Conservation (phyloP, 1,140 invertebrate species). For the Trichonephila inaurata region DNA sequence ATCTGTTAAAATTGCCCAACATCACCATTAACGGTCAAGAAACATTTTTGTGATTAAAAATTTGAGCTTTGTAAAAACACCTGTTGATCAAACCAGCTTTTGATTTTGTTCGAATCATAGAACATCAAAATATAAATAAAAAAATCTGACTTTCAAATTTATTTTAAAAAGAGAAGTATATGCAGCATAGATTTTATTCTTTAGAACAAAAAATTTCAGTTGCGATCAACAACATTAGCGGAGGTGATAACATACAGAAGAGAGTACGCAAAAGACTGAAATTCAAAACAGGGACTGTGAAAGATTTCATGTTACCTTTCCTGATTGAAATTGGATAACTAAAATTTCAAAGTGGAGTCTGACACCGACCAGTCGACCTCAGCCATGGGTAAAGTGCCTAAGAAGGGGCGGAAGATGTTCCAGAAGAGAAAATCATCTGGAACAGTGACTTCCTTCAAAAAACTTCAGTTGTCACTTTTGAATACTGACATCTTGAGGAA, state of each 20-base stretch:
- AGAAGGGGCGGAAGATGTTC: constrained; percentile 68
- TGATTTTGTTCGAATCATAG: neutral
- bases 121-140: no score
- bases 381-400: constrained; percentile 69
- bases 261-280: neutral
- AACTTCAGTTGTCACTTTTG: constrained; percentile 78
- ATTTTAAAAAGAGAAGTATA: no score
- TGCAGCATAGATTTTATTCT: neutral
- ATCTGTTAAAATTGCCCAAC: neutral
- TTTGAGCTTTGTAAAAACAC: neutral
- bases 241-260: neutral
- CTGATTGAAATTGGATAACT: neutral
- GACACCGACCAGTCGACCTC: neutral
- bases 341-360: constrained; percentile 63
- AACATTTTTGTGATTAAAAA: no score
- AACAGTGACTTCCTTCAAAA: constrained; percentile 77
- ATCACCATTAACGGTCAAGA: neutral
- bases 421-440: constrained; percentile 68
- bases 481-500: constrained; percentile 77
- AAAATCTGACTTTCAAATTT: no score
- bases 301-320: neutral
- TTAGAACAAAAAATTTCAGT: neutral
- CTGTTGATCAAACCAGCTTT: neutral
- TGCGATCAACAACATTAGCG: neutral
- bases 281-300: neutral